These are phyloP conservation scores for Parapristionchus giblindavisi DNA, from an alignment of 2,888 invertebrate genomes.

Conservation along the genomic window DNA sequence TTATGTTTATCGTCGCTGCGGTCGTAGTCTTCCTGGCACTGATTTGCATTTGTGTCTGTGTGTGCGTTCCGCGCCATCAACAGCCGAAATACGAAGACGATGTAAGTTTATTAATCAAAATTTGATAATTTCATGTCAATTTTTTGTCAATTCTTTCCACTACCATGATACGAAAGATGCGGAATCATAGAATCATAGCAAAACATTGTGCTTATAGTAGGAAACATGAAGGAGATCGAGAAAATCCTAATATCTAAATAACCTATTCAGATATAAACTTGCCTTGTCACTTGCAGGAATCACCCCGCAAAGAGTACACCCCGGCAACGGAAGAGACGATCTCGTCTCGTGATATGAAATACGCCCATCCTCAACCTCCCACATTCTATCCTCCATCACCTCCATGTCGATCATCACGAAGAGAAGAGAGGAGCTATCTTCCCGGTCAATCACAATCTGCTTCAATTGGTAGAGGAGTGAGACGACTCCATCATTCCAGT, in stretches of 20 bases:
- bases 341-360: neutral
- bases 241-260: too few species aligned
- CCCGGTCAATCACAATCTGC: too few species aligned
- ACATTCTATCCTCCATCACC: too few species aligned
- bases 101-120: neutral
- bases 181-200: neutral
- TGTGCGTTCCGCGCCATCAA: slow-evolving; percentile 16
- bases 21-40: slow-evolving; percentile 43
- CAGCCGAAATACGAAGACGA: neutral
- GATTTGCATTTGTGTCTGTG: slow-evolving; percentile 47
- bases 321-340: slow-evolving; percentile 20
- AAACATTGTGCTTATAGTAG: too few species aligned
- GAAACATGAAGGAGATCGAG: too few species aligned
- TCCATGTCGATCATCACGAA: too few species aligned
- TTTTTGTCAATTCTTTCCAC: neutral
- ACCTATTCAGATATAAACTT: neutral
- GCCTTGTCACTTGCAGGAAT: neutral
- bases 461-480: neutral
- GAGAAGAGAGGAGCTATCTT: too few species aligned
- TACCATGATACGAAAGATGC: neutral
- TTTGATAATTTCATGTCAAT: too few species aligned
- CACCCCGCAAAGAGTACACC: slow-evolving; percentile 35
- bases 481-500: slow-evolving; percentile 8
- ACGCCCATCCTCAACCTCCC: too few species aligned
- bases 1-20: slow-evolving; percentile 6